These are phyloP conservation scores for Pollenia amentaria DNA, from an alignment of 2,888 invertebrate genomes.

Conservation along the genomic window DNA sequence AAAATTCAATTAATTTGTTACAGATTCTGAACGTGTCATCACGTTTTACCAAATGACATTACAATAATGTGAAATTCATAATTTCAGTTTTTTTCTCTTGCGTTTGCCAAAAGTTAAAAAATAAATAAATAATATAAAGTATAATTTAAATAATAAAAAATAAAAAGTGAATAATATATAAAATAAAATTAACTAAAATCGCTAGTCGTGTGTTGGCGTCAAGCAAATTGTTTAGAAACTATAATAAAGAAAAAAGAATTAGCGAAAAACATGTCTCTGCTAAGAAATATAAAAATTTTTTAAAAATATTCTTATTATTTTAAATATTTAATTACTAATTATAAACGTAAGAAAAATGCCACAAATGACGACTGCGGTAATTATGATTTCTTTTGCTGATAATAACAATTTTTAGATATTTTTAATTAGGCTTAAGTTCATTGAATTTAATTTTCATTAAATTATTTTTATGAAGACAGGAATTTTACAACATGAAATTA, in stretches of 20 bases:
- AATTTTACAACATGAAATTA: no score
- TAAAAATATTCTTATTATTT: slow-evolving; percentile 12
- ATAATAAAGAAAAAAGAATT: slow-evolving; percentile 18
- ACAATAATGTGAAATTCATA: slow-evolving; percentile 17
- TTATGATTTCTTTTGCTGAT: no score
- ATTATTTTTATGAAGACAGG: no score
- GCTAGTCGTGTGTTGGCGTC: slow-evolving; percentile 55
- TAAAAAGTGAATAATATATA: not conserved
- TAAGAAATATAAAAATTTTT: not conserved
- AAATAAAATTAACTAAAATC: slow-evolving; percentile 9
- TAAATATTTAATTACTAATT: not conserved
- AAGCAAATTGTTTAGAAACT: slow-evolving; percentile 18
- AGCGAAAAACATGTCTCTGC: slow-evolving; percentile 6
- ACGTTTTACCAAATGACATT: slow-evolving; percentile 40
- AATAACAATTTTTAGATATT: no score
- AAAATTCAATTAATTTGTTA: slow-evolving; percentile 13
- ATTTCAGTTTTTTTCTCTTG: slow-evolving; percentile 1
- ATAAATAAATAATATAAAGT: slow-evolving; percentile 28
- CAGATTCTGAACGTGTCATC: slow-evolving; percentile 41
- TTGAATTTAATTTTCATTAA: no score
- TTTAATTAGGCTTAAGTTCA: no score
- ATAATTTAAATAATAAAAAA: slow-evolving; percentile 49
- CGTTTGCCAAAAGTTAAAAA: slow-evolving; percentile 39
- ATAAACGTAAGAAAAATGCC: not conserved
- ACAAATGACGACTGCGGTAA: no score